Conservation (phyloP, 2,797 vertebrate genomes). For the Arctocebus calabarensis region DNA sequence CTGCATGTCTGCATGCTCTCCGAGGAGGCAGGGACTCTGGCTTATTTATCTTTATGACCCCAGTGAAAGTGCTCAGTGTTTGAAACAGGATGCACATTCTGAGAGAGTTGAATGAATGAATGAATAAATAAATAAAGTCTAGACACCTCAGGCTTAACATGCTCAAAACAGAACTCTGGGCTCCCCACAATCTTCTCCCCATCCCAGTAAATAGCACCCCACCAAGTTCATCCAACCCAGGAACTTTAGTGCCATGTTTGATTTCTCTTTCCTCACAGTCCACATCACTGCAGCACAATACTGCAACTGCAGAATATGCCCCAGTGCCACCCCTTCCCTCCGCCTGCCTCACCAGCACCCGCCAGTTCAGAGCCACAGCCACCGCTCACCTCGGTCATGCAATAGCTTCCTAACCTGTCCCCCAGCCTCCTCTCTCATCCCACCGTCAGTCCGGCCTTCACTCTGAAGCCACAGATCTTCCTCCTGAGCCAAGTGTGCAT, state of each 20-base stretch:
- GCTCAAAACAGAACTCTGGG: neutral
- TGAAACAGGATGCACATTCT: neutral
- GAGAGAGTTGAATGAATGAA: neutral
- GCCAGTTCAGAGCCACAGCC: neutral
- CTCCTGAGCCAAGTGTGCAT: neutral
- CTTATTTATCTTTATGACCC: neutral
- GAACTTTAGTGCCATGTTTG: neutral
- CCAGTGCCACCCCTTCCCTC: neutral
- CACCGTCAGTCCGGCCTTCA: accelerated
- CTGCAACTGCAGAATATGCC: neutral
- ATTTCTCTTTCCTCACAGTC: neutral
- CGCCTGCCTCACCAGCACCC: neutral
- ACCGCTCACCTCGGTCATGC: neutral
- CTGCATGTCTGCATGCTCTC: neutral
- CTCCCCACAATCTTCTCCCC: neutral
- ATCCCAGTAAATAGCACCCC: neutral
- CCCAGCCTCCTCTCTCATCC: too few relatives aligned
- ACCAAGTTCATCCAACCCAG: neutral
- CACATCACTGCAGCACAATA: neutral
- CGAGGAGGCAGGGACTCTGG: neutral
- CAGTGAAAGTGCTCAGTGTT: neutral
- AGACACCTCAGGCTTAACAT: neutral
- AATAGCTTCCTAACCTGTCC: neutral
- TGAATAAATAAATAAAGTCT: neutral
- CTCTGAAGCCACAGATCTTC: neutral